A percentile compares a stretch with the other conserved stretches of the same genome.
Evolutionary conservation across 1,140 invertebrate genomes (phyloP).

Genomic region (Brachionus koreanus): DNA sequence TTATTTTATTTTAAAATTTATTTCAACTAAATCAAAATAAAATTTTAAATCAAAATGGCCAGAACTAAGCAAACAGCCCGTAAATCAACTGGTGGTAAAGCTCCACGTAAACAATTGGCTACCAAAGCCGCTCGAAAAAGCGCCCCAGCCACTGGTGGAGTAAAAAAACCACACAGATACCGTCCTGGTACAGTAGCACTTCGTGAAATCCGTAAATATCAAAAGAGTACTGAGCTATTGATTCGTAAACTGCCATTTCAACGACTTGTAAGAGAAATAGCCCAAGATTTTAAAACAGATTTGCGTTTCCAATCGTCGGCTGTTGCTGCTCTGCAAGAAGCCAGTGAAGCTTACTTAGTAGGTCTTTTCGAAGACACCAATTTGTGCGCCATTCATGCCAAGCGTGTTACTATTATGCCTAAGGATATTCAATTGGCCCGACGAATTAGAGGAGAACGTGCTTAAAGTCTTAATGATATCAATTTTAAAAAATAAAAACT

Average conservation of each 20-base stretch:
- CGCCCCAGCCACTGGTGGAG: slow-evolving; percentile 62
- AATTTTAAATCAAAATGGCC: slow-evolving; percentile 50
- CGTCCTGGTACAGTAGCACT: slow-evolving; percentile 77
- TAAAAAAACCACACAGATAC: slow-evolving; percentile 62
- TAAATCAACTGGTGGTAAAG: slow-evolving; percentile 62
- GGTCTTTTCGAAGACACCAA: slow-evolving; percentile 86
- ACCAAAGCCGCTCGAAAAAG: slow-evolving; percentile 66
- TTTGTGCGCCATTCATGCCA: slow-evolving; percentile 87
- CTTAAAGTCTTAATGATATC: slow-evolving; percentile 47
- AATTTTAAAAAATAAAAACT: slow-evolving; percentile 29
- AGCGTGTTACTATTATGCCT: slow-evolving; percentile 90
- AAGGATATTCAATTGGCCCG: slow-evolving; percentile 77
- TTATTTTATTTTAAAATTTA: slow-evolving; percentile 3
- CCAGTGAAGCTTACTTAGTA: slow-evolving; percentile 80
- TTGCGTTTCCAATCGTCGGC: slow-evolving; percentile 64
- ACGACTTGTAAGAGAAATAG: slow-evolving; percentile 77
- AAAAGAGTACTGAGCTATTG: slow-evolving; percentile 75
- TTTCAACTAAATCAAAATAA: not conserved
- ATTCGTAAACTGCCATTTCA: slow-evolving; percentile 80
- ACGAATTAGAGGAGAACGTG: slow-evolving; percentile 55
- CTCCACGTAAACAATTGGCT: slow-evolving; percentile 60
- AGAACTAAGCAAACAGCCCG: slow-evolving; percentile 80
- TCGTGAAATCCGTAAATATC: slow-evolving; percentile 78
- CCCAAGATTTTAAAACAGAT: slow-evolving; percentile 70
- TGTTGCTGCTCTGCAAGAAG: slow-evolving; percentile 65